These are phyloP conservation scores for Limonius californicus DNA, from an alignment of 1,140 invertebrate genomes.

Conservation along the genomic window DNA sequence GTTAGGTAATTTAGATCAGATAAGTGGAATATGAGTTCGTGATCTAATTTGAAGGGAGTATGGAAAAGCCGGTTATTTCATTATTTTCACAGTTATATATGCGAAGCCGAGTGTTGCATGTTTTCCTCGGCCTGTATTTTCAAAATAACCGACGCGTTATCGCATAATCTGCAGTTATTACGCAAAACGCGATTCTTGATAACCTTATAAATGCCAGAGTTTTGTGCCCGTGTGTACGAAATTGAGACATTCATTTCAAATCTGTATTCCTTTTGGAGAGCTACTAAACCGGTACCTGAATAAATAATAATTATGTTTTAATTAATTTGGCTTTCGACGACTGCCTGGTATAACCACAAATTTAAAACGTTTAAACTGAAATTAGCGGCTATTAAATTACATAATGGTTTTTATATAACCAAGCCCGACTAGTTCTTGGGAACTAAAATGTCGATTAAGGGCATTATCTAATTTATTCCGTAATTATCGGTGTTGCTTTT, in stretches of 20 bases:
- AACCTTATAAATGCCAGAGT: constrained; percentile 5
- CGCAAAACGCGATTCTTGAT: constrained; percentile 28
- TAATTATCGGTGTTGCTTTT: background rate
- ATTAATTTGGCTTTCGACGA: too few relatives aligned
- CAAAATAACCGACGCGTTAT: constrained; percentile 21
- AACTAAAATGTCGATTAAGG: background rate
- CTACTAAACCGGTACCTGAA: too few relatives aligned
- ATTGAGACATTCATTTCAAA: constrained; percentile 25
- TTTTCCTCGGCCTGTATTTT: constrained; percentile 20
- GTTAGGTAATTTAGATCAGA: background rate
- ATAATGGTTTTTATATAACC: too few relatives aligned
- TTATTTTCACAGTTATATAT: constrained; percentile 23
- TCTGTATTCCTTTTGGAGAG: too few relatives aligned
- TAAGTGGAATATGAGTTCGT: constrained; percentile 21
- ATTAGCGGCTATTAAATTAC: too few relatives aligned
- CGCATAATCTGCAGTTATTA: constrained; percentile 28
- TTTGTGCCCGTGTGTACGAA: background rate
- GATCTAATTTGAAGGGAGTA: constrained; percentile 28
- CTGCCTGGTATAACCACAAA: too few relatives aligned
- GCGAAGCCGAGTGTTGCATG: constrained; percentile 23
- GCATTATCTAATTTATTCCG: background rate
- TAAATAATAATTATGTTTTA: too few relatives aligned
- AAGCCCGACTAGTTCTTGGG: too few relatives aligned
- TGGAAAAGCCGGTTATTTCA: constrained; percentile 26
- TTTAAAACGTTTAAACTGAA: too few relatives aligned